phyloP scores from a whole-genome alignment of 1,140 invertebrate genomes.

The Diorhabda sublineata region DNA sequence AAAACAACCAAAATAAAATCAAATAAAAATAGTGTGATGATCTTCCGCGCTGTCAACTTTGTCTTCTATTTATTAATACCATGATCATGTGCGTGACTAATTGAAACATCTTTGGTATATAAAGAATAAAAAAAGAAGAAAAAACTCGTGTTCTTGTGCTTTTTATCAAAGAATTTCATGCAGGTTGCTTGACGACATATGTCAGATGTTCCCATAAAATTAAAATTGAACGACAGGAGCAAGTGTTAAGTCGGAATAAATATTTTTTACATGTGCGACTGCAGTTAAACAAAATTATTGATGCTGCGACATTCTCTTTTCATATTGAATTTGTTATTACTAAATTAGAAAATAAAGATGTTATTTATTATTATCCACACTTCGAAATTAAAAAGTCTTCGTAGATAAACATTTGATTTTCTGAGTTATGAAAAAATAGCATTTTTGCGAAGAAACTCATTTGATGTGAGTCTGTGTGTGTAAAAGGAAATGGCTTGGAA shows the following conservation, averaged over 20 bases:
- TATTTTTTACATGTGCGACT: too few species aligned
- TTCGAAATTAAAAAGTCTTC: too few species aligned
- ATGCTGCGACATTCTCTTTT: too few species aligned
- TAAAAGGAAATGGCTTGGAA: too few species aligned
- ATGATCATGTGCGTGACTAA: conserved; percentile 20
- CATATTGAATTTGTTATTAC: too few species aligned
- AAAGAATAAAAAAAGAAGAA: background rate
- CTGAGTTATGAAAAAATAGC: too few species aligned
- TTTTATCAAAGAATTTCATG: conserved; percentile 16
- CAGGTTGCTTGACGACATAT: conserved; percentile 10
- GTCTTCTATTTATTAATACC: conserved; percentile 17
- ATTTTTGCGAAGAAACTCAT: too few species aligned
- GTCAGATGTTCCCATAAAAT: conserved; percentile 16
- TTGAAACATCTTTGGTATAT: conserved; percentile 13
- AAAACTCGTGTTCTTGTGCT: conserved; percentile 1
- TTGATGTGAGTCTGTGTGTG: too few species aligned
- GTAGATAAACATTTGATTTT: too few species aligned
- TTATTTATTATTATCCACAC: too few species aligned
- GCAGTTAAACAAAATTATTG: too few species aligned
- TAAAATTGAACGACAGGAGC: conserved; percentile 13
- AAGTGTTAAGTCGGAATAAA: background rate
- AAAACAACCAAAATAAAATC: conserved; percentile 5
- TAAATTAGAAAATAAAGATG: too few species aligned
- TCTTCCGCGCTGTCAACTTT: conserved; percentile 19
- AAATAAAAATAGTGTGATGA: conserved; percentile 13